phyloP scores from a whole-genome alignment of 1,140 invertebrate species.

The Pseudomyrmex pallidus region DNA sequence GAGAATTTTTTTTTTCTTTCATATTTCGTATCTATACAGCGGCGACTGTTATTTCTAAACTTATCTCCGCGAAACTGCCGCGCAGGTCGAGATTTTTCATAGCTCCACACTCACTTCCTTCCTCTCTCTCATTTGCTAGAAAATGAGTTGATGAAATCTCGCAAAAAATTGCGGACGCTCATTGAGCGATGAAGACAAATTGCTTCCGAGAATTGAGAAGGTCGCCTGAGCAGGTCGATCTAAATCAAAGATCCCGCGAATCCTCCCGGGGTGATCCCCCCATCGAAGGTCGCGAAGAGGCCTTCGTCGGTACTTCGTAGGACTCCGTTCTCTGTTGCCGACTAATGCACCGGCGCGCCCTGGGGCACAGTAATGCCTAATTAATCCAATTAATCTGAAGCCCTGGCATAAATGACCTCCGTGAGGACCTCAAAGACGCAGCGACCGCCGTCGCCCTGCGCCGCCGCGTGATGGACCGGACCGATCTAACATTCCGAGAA shows the following conservation, averaged over 20 bases:
- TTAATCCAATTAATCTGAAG: slow-evolving; percentile 85
- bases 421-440: slow-evolving; percentile 75
- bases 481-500: slow-evolving; percentile 85
- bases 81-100: slow-evolving; percentile 1
- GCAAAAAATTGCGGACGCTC: slow-evolving; percentile 52
- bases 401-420: slow-evolving; percentile 83
- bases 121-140: slow-evolving; percentile 39
- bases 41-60: neutral
- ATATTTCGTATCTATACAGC: neutral
- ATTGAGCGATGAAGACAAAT: slow-evolving; percentile 67
- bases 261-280: slow-evolving; percentile 52
- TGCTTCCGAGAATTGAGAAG: slow-evolving; percentile 61
- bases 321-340: slow-evolving; percentile 61
- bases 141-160: slow-evolving; percentile 50
- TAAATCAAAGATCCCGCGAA: slow-evolving; percentile 73
- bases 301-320: slow-evolving; percentile 59
- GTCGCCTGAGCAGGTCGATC: slow-evolving; percentile 67
- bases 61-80: neutral
- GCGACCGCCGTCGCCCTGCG: slow-evolving; percentile 67
- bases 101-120: neutral
- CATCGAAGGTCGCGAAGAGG: slow-evolving; percentile 61
- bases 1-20: neutral
- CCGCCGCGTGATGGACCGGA: slow-evolving; percentile 80
- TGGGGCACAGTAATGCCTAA: slow-evolving; percentile 84
- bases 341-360: slow-evolving; percentile 82